Base-by-base conservation (phyloP, 1,140 invertebrate species). In the Trichogramma pretiosum region DNA sequence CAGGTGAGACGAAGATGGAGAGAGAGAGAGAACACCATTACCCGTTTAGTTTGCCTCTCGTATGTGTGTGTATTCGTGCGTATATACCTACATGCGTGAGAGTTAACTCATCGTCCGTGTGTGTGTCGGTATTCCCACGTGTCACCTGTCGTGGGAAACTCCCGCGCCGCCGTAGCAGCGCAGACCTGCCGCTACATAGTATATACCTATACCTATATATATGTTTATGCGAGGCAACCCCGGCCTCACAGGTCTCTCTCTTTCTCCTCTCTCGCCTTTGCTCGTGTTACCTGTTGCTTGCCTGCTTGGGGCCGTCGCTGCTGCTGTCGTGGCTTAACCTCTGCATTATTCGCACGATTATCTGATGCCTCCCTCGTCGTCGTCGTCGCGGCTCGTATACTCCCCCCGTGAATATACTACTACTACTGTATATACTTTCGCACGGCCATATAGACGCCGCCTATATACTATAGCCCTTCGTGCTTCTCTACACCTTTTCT, bases 131-230 rank as follows among this genome's bases (percentile, higher is more conserved):
- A 65, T 67, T 67, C 67, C 65, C 67, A 69, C 62, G 64, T 71
- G 67, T 70, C 67, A 71, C 67, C 67, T 70, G 67, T 68, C 67
- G 67, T 68, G 66, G 62, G 64, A 67, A 64, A 62, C 59, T 58
- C 56, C 52, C n/a, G 33, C 41, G 55, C 57, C 58, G 36, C 46
- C n/a, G 39, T 54, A 41, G 35, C 23, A 19, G 18, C 5, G 18
- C n/a, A 8, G 18, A n/a, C 18, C 36, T 41, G 21, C 35, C 32
- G 21, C 42, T 37, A n/a, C n/a, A n/a, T n/a, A n/a, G n/a, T n/a
- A n/a, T n/a, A n/a, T n/a, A n/a, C n/a, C n/a, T n/a, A n/a, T n/a
- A n/a, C n/a, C n/a, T n/a, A n/a, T n/a, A n/a, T n/a, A n/a, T n/a
- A n/a, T n/a, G n/a, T n/a, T n/a, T n/a, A n/a, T n/a, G n/a, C n/a